A percentile compares a stretch with the other conserved stretches of the same genome.
phyloP scores from a whole-genome alignment of 1,140 invertebrate genomes.

The Diprion similis region DNA sequence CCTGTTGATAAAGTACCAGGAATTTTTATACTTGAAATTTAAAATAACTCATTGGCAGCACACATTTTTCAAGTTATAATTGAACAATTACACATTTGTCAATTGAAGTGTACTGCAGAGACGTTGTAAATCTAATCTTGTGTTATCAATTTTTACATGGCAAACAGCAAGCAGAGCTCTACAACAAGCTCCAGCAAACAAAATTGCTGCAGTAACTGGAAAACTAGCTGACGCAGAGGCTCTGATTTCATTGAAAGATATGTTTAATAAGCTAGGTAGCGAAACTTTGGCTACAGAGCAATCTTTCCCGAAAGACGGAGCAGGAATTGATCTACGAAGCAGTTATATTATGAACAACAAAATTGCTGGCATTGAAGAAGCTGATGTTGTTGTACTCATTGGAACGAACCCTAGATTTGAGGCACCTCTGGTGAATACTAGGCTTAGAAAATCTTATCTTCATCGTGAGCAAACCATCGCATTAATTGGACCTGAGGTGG shows the following conservation, averaged over 20 bases:
- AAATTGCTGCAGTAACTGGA: constrained; percentile 87
- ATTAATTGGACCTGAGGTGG: constrained; percentile 88
- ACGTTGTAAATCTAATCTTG: constrained; percentile 2
- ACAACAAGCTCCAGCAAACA: constrained; percentile 63
- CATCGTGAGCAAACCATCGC: constrained; percentile 84
- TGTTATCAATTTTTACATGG: constrained; percentile 23
- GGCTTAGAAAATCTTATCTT: constrained; percentile 91
- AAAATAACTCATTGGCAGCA: not conserved
- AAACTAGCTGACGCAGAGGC: constrained; percentile 91
- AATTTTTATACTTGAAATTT: too few species aligned
- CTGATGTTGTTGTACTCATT: constrained; percentile 91
- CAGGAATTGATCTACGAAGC: constrained; percentile 88
- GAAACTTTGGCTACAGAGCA: constrained; percentile 92
- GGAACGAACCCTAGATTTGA: constrained; percentile 98
- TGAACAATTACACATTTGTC: constrained; percentile 8
- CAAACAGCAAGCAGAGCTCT: constrained; percentile 64
- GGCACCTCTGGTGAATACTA: constrained; percentile 95
- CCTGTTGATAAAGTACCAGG: not conserved
- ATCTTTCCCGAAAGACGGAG: constrained; percentile 81
- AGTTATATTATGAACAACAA: constrained; percentile 92
- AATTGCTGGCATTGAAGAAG: constrained; percentile 89
- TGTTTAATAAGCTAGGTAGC: constrained; percentile 87
- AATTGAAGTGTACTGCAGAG: not conserved
- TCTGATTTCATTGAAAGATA: constrained; percentile 92
- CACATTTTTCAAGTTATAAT: constrained; percentile 5